A percentile compares a stretch with the other conserved stretches of the same genome.
Evolutionary conservation across 2,888 invertebrate species (phyloP).

Genomic region (Mesoligia furuncula): DNA sequence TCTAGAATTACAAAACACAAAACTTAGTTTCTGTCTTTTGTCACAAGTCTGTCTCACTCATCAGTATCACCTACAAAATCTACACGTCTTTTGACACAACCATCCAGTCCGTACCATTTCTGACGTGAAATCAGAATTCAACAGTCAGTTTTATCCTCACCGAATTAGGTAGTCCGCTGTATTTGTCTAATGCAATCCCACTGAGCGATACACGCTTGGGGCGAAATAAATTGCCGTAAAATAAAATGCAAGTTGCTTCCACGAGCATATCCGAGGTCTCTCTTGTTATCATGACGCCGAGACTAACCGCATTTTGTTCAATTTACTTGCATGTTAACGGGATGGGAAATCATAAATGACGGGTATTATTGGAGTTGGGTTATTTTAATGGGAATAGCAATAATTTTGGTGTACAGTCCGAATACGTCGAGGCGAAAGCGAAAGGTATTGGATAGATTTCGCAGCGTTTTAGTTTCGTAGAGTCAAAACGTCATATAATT

Average conservation of each 20-base stretch:
- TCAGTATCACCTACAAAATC: background rate
- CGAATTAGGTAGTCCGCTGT: constrained; percentile 69
- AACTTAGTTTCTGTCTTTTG: too few species aligned
- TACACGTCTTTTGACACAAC: background rate
- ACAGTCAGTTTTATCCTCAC: constrained; percentile 41
- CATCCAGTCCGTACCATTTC: background rate
- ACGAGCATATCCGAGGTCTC: constrained; percentile 32
- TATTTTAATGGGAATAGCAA: constrained; percentile 4
- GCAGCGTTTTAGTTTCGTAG: background rate
- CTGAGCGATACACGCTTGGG: constrained; percentile 70
- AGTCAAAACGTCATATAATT: background rate
- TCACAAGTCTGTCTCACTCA: background rate
- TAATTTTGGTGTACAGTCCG: background rate
- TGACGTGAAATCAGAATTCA: constrained; percentile 29
- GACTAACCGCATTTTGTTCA: constrained; percentile 59
- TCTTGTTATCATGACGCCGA: constrained; percentile 38
- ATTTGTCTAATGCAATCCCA: constrained; percentile 80
- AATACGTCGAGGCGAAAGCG: background rate
- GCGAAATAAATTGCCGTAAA: constrained; percentile 81
- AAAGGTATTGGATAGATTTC: background rate
- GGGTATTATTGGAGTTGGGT: constrained; percentile 26
- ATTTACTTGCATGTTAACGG: constrained; percentile 57
- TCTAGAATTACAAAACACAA: background rate
- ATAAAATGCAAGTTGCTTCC: constrained; percentile 71
- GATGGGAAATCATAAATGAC: constrained; percentile 40